phyloP scores from a whole-genome alignment of 2,888 invertebrate genomes.

The Drosophila nigritarsus region DNA sequence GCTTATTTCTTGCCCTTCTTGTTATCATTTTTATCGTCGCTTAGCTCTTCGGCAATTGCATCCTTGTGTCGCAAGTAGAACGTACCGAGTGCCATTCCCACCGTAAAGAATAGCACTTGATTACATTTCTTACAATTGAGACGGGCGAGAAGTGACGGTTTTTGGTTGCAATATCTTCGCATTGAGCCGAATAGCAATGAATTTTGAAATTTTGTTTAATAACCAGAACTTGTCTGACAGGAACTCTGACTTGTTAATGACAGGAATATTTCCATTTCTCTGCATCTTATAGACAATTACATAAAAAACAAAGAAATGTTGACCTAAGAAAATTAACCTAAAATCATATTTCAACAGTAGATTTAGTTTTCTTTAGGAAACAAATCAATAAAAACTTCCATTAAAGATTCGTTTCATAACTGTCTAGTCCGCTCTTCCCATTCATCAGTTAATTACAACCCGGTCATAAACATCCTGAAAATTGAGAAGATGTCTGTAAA shows the following conservation, averaged over 20 bases:
- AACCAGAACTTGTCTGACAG: background rate
- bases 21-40: background rate
- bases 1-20: background rate
- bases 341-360: background rate
- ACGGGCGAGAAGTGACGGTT: background rate
- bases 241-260: background rate
- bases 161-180: background rate
- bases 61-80: background rate
- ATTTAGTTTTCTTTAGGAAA: background rate
- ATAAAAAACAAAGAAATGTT: background rate
- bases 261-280: background rate
- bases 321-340: background rate
- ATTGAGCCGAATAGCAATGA: background rate
- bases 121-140: slow-evolving; percentile 7
- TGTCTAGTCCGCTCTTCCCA: slow-evolving; percentile 9
- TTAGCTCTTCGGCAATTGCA: background rate
- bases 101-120: slow-evolving; percentile 1
- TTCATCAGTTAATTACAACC: slow-evolving; percentile 21
- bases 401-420: background rate
- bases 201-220: background rate
- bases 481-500: slow-evolving; percentile 16
- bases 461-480: slow-evolving; percentile 22
- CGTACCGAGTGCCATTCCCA: background rate
- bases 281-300: background rate
- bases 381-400: background rate